Conservation (phyloP, 2,797 vertebrate genomes). For the Pagetopsis macropterus region DNA sequence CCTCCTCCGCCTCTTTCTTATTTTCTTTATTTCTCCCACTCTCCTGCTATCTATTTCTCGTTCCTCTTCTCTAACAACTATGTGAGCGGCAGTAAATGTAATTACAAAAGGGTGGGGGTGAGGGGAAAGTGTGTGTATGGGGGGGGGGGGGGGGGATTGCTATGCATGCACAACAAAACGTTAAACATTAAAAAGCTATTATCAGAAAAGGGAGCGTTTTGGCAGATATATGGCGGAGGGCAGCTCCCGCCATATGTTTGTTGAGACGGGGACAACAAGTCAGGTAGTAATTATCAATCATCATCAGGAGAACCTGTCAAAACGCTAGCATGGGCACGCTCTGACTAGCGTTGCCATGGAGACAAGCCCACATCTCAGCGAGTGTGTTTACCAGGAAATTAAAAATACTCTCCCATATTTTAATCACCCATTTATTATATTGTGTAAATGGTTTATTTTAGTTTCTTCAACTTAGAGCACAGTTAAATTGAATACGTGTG, state of each 20-base stretch:
- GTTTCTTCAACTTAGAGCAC: slow-evolving; percentile 21
- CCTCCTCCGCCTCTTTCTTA: slow-evolving; percentile 52
- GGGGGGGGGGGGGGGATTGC: slow-evolving; percentile 32
- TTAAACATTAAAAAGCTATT: slow-evolving; percentile 82
- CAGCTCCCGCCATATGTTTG: slow-evolving; percentile 79
- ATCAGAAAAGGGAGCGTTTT: slow-evolving; percentile 78
- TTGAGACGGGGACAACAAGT: slow-evolving; percentile 74
- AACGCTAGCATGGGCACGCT: slow-evolving; percentile 67
- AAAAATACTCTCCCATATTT: slow-evolving; percentile 74
- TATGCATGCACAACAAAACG: slow-evolving; percentile 74
- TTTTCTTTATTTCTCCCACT: slow-evolving; percentile 60
- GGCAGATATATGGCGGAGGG: slow-evolving; percentile 74
- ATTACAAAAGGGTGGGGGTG: slow-evolving; percentile 72
- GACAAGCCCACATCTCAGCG: slow-evolving; percentile 74
- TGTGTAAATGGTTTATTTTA: slow-evolving; percentile 49
- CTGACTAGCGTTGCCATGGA: slow-evolving; percentile 78
- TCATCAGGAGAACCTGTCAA: slow-evolving; percentile 78
- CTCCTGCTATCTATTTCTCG: slow-evolving; percentile 70
- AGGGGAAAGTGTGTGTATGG: background rate
- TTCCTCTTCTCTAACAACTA: slow-evolving; percentile 71
- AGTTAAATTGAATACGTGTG: background rate
- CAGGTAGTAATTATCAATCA: slow-evolving; percentile 84
- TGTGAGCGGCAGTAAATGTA: slow-evolving; percentile 76
- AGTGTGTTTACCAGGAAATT: slow-evolving; percentile 76
- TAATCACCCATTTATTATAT: slow-evolving; percentile 60